These are phyloP conservation scores for Littorina saxatilis DNA, from an alignment of 1,140 invertebrate species.

Conservation along the genomic window DNA sequence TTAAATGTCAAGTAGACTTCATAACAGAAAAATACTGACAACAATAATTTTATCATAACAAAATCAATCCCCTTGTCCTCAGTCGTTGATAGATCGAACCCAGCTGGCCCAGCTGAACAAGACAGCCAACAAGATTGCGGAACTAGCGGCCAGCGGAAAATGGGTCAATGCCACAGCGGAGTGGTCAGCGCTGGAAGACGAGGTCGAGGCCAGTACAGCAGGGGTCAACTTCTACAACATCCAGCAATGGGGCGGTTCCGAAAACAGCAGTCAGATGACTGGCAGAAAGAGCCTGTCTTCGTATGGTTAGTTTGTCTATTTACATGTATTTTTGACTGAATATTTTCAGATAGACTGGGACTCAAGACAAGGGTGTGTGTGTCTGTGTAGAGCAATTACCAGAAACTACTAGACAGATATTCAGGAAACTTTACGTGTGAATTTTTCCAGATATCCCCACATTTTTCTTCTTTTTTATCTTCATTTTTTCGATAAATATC, in stretches of 20 bases:
- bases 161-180: slow-evolving; percentile 58
- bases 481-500: too few species aligned
- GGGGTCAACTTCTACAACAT: slow-evolving; percentile 71
- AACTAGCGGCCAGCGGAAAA: slow-evolving; percentile 43
- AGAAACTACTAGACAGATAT: too few species aligned
- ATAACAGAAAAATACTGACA: too few species aligned
- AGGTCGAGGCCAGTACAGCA: slow-evolving; percentile 53
- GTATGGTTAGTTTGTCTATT: background rate
- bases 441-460: too few species aligned
- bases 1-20: too few species aligned
- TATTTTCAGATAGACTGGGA: too few species aligned
- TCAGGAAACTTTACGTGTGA: too few species aligned
- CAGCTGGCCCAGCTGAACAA: slow-evolving; percentile 73
- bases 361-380: too few species aligned
- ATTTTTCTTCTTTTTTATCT: too few species aligned
- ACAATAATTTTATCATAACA: too few species aligned
- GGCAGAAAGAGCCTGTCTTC: background rate
- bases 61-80: too few species aligned
- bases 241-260: slow-evolving; percentile 55
- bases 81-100: slow-evolving; percentile 78
- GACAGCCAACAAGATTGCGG: slow-evolving; percentile 68
- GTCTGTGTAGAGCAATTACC: too few species aligned
- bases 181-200: slow-evolving; percentile 52
- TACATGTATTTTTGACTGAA: background rate
- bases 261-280: background rate